Conservation (phyloP, 2,113 vertebrate species). For the Pholis gunnellus region DNA sequence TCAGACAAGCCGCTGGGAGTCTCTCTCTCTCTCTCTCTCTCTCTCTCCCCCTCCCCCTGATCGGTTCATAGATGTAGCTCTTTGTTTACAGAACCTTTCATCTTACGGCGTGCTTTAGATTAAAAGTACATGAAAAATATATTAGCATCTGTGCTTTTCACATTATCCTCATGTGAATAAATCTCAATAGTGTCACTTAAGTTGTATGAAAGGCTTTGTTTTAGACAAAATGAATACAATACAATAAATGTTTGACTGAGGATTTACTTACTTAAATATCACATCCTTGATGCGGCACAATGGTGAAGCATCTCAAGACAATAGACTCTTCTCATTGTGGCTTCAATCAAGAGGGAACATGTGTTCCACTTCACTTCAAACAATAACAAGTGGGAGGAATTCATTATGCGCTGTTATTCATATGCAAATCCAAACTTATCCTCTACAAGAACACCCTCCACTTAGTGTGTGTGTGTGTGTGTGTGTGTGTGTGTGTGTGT, state of each 20-base stretch:
- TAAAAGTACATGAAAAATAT: slow-evolving; percentile 4
- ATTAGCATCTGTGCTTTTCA: background rate
- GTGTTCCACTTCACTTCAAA: slow-evolving; percentile 37
- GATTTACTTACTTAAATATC: background rate
- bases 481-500: background rate
- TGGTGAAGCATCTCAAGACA: background rate
- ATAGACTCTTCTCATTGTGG: background rate
- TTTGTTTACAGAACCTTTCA: too few species aligned
- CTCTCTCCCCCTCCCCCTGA: too few species aligned
- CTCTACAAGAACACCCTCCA: slow-evolving; percentile 30
- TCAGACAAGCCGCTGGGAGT: slow-evolving; percentile 49
- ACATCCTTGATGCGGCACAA: background rate
- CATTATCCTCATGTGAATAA: background rate
- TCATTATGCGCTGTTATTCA: slow-evolving; percentile 50
- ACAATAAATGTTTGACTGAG: slow-evolving; percentile 3
- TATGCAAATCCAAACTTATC: slow-evolving; percentile 54
- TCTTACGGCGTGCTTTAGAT: too few species aligned
- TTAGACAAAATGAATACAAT: background rate
- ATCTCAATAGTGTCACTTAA: background rate
- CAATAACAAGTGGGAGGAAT: slow-evolving; percentile 53
- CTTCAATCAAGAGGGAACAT: slow-evolving; percentile 35
- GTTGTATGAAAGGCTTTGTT: slow-evolving; percentile 3
- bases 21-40: slow-evolving; percentile 17
- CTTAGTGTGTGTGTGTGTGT: slow-evolving; percentile 14
- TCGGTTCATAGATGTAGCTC: too few species aligned